phyloP scores from a whole-genome alignment of 92 coral and sea anemone genomes.

The Zoanthus solanderi region DNA sequence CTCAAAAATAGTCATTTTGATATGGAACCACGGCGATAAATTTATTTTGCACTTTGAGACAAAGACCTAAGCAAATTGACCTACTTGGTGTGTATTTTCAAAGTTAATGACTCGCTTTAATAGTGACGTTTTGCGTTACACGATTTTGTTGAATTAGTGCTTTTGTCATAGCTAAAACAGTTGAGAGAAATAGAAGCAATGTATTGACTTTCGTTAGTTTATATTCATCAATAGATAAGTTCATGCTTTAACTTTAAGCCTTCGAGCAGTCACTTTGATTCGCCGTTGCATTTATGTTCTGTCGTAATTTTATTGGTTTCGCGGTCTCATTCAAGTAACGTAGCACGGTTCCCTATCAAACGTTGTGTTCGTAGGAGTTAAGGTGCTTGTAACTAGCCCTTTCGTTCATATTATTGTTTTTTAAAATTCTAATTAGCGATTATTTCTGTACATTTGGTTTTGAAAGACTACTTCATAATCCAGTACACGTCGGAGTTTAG shows the following conservation, averaged over 20 bases:
- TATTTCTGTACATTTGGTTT: slow-evolving; percentile 24
- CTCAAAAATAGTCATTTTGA: not conserved
- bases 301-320: not conserved
- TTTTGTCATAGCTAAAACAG: no score
- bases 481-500: not conserved
- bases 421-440: not conserved
- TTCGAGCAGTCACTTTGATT: not conserved
- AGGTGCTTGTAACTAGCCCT: not conserved
- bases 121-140: not conserved
- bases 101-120: not conserved
- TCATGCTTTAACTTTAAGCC: not conserved
- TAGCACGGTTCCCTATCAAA: not conserved
- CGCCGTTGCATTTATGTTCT: no score
- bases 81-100: not conserved
- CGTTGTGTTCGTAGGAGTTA: not conserved
- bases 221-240: no score
- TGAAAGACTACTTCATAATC: not conserved
- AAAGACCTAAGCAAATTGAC: not conserved
- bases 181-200: no score
- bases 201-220: no score
- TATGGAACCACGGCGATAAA: not conserved
- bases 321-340: not conserved
- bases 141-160: not conserved
- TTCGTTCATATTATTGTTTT: slow-evolving; percentile 20
- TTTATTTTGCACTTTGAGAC: not conserved